phyloP scores from a whole-genome alignment of 2,888 invertebrate genomes.

The Sericinus montela region DNA sequence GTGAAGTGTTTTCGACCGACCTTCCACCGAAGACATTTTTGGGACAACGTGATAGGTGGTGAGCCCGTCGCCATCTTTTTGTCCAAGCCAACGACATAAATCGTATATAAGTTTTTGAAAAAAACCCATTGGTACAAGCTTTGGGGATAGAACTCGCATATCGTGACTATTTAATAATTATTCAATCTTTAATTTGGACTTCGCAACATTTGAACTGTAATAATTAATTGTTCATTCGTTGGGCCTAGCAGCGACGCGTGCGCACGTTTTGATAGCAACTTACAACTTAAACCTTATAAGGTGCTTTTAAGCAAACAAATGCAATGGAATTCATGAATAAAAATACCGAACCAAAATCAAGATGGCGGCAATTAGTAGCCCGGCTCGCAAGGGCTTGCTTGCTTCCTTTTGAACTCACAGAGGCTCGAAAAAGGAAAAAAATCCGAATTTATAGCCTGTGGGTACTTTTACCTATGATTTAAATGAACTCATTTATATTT shows the following conservation, averaged over 20 bases:
- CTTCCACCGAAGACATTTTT: no score
- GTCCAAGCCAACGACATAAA: no score
- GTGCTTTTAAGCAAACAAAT: constrained; percentile 39
- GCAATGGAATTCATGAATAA: constrained; percentile 62
- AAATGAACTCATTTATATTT: not conserved
- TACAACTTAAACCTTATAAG: constrained; percentile 44
- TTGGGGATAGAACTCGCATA: no score
- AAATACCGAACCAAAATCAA: constrained; percentile 59
- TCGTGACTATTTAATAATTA: no score
- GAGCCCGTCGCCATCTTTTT: no score
- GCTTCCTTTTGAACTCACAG: constrained; percentile 7
- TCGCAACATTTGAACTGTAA: not conserved
- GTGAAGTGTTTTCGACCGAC: no score
- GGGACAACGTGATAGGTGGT: no score
- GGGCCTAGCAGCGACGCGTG: constrained; percentile 41
- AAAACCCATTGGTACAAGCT: no score
- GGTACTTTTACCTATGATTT: constrained; percentile 2
- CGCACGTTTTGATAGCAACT: constrained; percentile 30
- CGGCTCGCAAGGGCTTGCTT: constrained; percentile 24
- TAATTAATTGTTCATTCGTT: constrained; percentile 35
- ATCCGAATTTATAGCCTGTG: not conserved
- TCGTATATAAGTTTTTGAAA: no score
- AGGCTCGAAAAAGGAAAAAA: constrained; percentile 1
- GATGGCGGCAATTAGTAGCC: constrained; percentile 55
- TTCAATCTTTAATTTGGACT: no score